phyloP scores from a whole-genome alignment of 1,140 invertebrate species.

The Drosophila hydei region DNA sequence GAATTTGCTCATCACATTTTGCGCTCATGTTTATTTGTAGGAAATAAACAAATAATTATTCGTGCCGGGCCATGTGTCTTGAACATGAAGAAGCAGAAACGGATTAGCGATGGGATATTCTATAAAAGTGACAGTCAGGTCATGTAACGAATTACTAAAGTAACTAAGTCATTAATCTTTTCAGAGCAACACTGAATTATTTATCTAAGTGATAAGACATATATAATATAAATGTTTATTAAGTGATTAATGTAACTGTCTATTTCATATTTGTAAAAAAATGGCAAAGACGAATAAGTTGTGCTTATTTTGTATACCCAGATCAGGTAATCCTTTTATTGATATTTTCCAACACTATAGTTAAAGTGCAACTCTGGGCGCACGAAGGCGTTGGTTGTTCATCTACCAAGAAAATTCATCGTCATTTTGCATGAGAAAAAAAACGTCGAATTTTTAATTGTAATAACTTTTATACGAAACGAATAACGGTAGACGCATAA shows the following conservation, averaged over 20 bases:
- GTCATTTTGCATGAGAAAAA: slow-evolving; percentile 81
- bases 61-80: slow-evolving; percentile 55
- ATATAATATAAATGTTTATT: slow-evolving; percentile 2
- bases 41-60: not conserved
- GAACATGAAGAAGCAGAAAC: slow-evolving; percentile 23
- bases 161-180: not conserved
- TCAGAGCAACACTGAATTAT: slow-evolving; percentile 2
- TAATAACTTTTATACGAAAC: slow-evolving; percentile 71
- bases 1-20: not conserved
- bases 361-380: slow-evolving; percentile 46
- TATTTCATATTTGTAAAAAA: not conserved
- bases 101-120: not conserved
- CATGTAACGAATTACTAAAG: not conserved
- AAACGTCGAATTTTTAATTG: slow-evolving; percentile 76
- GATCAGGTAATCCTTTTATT: slow-evolving; percentile 2
- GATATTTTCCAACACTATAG: slow-evolving; percentile 24
- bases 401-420: slow-evolving; percentile 74
- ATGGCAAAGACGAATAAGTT: not conserved
- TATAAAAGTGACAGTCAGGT: slow-evolving; percentile 7
- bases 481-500: slow-evolving; percentile 67
- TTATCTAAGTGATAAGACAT: slow-evolving; percentile 3
- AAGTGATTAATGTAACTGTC: not conserved
- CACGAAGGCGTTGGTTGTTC: slow-evolving; percentile 76
- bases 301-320: not conserved
- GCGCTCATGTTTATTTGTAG: not conserved